Evolutionary conservation across 2,797 vertebrate genomes (phyloP).

Genomic region (Lepus townsendii): DNA sequence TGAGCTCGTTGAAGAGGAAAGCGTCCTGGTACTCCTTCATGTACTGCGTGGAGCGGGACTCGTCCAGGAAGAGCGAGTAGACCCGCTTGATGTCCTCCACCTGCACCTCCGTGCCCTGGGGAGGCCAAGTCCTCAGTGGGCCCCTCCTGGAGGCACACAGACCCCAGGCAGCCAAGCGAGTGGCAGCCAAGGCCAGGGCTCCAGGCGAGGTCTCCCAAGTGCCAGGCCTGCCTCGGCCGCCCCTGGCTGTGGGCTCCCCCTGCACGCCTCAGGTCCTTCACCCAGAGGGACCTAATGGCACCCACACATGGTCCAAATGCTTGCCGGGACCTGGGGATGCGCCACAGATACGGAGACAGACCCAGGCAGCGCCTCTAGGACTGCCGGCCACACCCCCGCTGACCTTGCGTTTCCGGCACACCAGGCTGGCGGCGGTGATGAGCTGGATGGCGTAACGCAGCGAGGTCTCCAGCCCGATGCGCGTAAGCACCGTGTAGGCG

Average conservation of each 20-base stretch:
- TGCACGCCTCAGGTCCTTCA: background rate
- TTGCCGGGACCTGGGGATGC: background rate
- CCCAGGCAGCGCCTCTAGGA: no score
- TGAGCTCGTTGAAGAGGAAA: constrained; percentile 97
- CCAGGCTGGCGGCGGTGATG: constrained; percentile 96
- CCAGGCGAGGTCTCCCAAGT: background rate
- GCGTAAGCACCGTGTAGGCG: constrained; percentile 95
- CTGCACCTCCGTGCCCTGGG: constrained; percentile 96
- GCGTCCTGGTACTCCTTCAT: constrained; percentile 98
- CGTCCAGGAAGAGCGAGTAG: constrained; percentile 97
- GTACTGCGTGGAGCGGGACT: constrained; percentile 96
- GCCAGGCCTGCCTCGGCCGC: fast-evolving
- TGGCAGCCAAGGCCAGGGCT: no score
- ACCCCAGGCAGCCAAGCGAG: background rate
- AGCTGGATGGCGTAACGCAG: constrained; percentile 97
- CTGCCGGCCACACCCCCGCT: background rate
- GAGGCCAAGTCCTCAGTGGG: background rate
- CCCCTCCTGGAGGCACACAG: background rate
- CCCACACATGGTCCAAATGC: background rate
- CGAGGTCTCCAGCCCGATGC: constrained; percentile 97
- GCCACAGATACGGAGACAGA: background rate
- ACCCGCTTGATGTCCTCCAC: constrained; percentile 97
- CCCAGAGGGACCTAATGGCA: background rate
- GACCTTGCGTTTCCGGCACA: constrained; percentile 96
- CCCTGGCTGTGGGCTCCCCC: background rate